Evolutionary conservation across 2,797 vertebrate genomes (phyloP).

Genomic region (Streptopelia turtur): DNA sequence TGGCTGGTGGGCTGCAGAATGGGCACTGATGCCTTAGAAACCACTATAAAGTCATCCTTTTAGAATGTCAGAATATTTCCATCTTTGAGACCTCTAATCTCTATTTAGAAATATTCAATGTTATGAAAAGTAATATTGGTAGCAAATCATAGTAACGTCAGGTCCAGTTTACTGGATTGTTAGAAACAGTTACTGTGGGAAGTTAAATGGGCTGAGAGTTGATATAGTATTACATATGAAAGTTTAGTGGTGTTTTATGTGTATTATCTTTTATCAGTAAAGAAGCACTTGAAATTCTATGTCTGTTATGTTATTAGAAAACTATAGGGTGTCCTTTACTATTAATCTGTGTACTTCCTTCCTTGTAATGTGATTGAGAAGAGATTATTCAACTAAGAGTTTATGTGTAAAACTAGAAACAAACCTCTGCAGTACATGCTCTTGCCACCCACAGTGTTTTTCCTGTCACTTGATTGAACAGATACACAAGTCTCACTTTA

Average conservation of each 20-base stretch:
- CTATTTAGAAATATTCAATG: neutral
- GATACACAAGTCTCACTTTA: neutral
- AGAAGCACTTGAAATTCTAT: neutral
- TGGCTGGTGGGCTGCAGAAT: neutral
- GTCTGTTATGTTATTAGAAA: neutral
- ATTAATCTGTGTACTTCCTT: neutral
- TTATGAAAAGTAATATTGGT: neutral
- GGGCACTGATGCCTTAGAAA: neutral
- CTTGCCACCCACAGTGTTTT: neutral
- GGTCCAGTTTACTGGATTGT: neutral
- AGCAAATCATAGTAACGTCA: neutral
- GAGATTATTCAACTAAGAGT: accelerated
- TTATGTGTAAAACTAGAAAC: neutral
- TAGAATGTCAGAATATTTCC: neutral
- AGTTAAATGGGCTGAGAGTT: neutral
- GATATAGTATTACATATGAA: neutral
- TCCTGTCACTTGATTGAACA: neutral
- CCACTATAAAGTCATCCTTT: neutral
- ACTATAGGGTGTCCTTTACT: neutral
- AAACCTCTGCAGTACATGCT: neutral
- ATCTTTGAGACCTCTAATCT: too few relatives aligned
- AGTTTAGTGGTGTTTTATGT: neutral
- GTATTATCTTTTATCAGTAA: neutral
- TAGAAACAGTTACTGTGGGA: neutral
- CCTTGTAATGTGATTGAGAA: neutral